A percentile compares a stretch with the other conserved stretches of the same genome.
Evolutionary conservation across 2,797 vertebrate genomes (phyloP).

Genomic region (Tiaroga cobitis): DNA sequence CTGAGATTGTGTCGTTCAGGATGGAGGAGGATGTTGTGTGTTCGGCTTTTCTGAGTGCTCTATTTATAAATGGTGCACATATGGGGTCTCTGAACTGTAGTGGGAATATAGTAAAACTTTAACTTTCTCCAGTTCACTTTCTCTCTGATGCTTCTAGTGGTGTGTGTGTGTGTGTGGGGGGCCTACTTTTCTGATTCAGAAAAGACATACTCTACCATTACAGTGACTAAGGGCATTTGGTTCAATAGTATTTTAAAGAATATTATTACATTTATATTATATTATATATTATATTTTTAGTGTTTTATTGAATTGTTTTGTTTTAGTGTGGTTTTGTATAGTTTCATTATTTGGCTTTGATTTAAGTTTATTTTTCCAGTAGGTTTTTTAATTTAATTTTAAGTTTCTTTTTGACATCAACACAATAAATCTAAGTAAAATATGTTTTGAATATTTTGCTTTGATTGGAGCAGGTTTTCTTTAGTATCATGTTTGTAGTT

Average conservation of each 20-base stretch:
- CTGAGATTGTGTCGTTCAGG: conserved; percentile 1
- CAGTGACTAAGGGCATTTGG: not conserved
- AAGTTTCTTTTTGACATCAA: not conserved
- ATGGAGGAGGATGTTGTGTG: conserved; percentile 9
- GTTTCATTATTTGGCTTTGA: not conserved
- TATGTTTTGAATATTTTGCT: not conserved
- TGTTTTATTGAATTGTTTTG: not conserved
- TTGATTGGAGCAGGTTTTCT: not conserved
- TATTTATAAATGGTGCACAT: conserved; percentile 47
- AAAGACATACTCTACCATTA: not conserved
- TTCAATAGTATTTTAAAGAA: not conserved
- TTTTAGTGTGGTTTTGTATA: not conserved
- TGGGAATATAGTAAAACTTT: conserved; percentile 51
- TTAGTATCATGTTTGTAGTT: not conserved
- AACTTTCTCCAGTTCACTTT: conserved; percentile 43
- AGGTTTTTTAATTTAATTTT: no score
- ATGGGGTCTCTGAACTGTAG: conserved; percentile 12
- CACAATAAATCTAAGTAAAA: not conserved
- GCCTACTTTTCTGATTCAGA: no score
- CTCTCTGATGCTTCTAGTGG: not conserved
- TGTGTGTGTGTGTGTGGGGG: conserved; percentile 2
- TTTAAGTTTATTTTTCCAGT: no score
- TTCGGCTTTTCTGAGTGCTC: not conserved
- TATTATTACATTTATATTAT: no score
- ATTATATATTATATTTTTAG: not conserved